Conservation (phyloP, 2,888 invertebrate genomes). For the Hybos culiciformis region DNA sequence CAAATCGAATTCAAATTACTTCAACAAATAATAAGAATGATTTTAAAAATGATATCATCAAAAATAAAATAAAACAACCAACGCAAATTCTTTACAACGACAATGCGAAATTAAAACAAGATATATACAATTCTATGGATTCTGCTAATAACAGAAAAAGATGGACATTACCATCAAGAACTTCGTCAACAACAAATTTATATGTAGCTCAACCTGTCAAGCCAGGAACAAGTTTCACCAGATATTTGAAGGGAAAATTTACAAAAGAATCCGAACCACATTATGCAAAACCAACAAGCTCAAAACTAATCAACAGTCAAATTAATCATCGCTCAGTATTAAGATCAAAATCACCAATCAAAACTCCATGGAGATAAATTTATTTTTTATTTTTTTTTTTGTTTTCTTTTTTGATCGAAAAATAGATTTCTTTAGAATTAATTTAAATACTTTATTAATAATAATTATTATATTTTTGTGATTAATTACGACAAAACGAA, state of each 20-base stretch:
- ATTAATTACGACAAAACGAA: too few species aligned
- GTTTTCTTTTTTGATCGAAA: too few species aligned
- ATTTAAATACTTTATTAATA: too few species aligned
- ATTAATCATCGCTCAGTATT: too few species aligned
- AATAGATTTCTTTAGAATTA: too few species aligned
- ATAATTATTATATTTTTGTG: too few species aligned
- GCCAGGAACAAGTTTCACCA: background rate
- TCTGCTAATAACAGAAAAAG: background rate
- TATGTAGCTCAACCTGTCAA: background rate
- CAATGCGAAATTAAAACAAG: too few species aligned
- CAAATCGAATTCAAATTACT: constrained; percentile 10
- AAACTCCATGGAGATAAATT: constrained; percentile 31
- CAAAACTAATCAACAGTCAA: constrained; percentile 27
- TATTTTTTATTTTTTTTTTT: too few species aligned
- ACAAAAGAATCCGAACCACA: background rate
- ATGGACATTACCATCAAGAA: background rate
- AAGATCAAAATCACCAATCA: constrained; percentile 32
- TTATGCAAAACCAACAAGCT: background rate
- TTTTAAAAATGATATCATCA: background rate
- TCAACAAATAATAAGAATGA: background rate
- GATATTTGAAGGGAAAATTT: background rate
- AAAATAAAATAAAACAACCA: too few species aligned
- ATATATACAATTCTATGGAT: too few species aligned
- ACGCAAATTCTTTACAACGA: too few species aligned
- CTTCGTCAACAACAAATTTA: background rate